Evolutionary conservation across 2,888 invertebrate genomes (phyloP), one percentile per base, ranked within the genome.

Genomic region (Diarsia mendica): DNA sequence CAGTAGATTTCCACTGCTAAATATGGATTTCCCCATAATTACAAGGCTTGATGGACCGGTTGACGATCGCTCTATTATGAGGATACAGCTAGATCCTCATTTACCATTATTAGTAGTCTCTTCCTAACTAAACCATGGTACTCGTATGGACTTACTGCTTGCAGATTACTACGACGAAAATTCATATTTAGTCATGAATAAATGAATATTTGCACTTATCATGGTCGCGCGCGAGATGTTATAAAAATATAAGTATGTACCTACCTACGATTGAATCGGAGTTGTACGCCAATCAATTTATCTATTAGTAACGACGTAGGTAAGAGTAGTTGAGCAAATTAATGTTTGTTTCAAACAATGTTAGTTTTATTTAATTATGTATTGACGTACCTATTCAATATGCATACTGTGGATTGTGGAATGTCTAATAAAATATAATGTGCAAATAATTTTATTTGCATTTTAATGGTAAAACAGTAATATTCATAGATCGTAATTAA

Each of bases 1-100:
- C n/a, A 46, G 79, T 66, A 64, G 28, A 65, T 78, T 82, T 65
- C 67, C 64, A 78, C 64, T 13, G 28, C 20, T 72, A 72, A 60
- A 78, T 66, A 66, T 66, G 67, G 79, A 39, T 48, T 79, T 78
- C 68, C 72, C 83, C 49, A 66, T 80, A 68, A 66, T 80, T 72
- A 72, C 39, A 46, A 60, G 46, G 23, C 64, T 83, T 48, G 46
- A 18, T 39, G 15, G 20, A 55, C 60, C 49, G 33, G 53, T 80
- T 66, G 39, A 48, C 33, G 53, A 65, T 65, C 53, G 33, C 10
- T 67, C 44, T 60, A 49, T 67, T 55, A 67, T 72, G 18, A 83
- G 48, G 20, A 53, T 53, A 77, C 44, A 44, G n/a, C 28, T 65
- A 39, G 28, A 74, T 63, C 39, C 23, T 53, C 46, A 66, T 66